Percentiles rank a stretch among this genome's conserved stretches.
phyloP scores from a whole-genome alignment of 2,113 vertebrate genomes.

The Casuarius casuarius region DNA sequence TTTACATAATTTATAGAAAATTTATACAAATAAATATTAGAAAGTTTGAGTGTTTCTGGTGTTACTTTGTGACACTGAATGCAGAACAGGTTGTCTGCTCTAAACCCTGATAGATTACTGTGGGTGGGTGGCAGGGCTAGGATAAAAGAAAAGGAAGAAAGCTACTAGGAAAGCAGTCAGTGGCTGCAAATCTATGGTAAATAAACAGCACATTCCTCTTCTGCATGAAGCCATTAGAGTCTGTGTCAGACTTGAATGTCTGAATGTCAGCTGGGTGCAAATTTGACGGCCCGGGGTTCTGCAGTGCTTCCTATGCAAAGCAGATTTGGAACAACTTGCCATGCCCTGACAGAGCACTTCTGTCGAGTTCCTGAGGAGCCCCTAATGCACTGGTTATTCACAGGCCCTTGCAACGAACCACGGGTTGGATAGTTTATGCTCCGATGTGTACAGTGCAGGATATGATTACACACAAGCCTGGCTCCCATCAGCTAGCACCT shows the following conservation, averaged over 20 bases:
- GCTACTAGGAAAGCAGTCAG: slow-evolving; percentile 47
- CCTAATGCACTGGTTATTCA: slow-evolving; percentile 5
- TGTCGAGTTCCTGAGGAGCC: slow-evolving; percentile 7
- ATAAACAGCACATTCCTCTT: slow-evolving; percentile 64
- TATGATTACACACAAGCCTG: slow-evolving; percentile 63
- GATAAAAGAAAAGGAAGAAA: slow-evolving; percentile 55
- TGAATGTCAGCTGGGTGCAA: slow-evolving; percentile 43
- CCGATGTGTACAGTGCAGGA: slow-evolving; percentile 48
- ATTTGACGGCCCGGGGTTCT: slow-evolving; percentile 25
- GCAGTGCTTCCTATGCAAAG: not conserved
- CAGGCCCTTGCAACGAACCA: slow-evolving; percentile 21
- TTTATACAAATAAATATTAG: not conserved
- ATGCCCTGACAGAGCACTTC: not conserved
- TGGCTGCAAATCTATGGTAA: slow-evolving; percentile 47
- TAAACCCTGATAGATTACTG: slow-evolving; percentile 34
- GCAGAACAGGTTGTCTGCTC: slow-evolving; percentile 43
- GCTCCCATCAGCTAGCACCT: slow-evolving; percentile 55
- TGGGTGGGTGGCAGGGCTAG: slow-evolving; percentile 53
- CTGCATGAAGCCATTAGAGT: slow-evolving; percentile 17
- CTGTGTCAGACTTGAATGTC: slow-evolving; percentile 35
- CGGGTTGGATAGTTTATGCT: slow-evolving; percentile 35
- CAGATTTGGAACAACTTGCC: not conserved
- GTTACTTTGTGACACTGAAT: slow-evolving; percentile 15
- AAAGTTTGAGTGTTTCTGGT: slow-evolving; percentile 11
- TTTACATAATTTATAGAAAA: no score